Evolutionary conservation across 1,140 invertebrate genomes (phyloP), one percentile per base, ranked within the genome.

Genomic region (Scaptodrosophila lebanonensis): DNA sequence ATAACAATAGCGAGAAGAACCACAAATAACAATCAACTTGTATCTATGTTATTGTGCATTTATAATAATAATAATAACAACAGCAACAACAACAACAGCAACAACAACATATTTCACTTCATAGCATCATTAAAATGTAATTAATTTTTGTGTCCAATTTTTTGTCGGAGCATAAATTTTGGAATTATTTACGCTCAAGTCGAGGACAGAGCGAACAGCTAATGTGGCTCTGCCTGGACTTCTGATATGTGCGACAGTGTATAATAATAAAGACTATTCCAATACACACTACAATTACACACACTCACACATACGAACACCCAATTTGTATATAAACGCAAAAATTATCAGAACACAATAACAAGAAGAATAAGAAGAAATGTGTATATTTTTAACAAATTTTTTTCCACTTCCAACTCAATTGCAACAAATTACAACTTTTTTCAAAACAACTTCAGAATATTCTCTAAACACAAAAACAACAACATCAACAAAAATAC

Each of bases 121-220:
- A 69, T 52, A 45, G 69, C 72, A 67, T 77, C 64, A 73, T 77
- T 79, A 63, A 83, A 77, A 66, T 79, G 62, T 79, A 79, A 84
- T 71, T 75, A 75, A 70, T 66, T 69, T 76, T 76, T n/a, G 75
- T 66, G 60, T 85, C 77, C 66, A 83, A 85, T 70, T 85, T 85
- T 85, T 85, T 85, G 76, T 85, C 83, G 83, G 83, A 85, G 77
- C 83, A 85, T 85, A 85, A 83, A 85, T 85, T 85, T 85, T 85
- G 83, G 83, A 85, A 85, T 85, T 85, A 85, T 85, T 85, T 83
- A 65, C 66, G 59, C 76, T 75, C 65, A 84, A 84, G 72, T 65
- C 66, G 63, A 84, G 76, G 68, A 67, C 82, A 82, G 60, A 62
- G 66, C 66, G 71, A 63, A 50, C 59, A 58, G 35, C 16, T 39